Base-by-base conservation (phyloP, 2,888 invertebrate genomes). In the Chymomyza fuscimana region DNA sequence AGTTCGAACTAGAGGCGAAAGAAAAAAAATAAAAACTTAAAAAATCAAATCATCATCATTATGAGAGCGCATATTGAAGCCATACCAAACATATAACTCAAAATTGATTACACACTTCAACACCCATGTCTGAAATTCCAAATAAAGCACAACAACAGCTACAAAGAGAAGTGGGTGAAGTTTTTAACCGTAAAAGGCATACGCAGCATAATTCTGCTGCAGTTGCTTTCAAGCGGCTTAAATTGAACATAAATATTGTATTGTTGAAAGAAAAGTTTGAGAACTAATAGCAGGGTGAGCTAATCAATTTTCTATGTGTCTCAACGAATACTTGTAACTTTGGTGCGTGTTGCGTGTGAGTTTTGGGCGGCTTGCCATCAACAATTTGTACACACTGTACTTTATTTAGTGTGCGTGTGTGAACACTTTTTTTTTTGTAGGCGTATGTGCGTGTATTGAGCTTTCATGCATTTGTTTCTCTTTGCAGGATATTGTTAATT, bases 401-500 rank as follows among this genome's bases (percentile, higher is more conserved):
- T 15, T 16, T 7, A 59, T 62, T 70, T 59, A 16, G 61, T 7
- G 5, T 19, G 61, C 29, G 7, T 46, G 12, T 63, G 9, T 63
- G 32, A n/a, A n/a, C 15, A n/a, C 16, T 46, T 61, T 32, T 32
- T 32, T 4, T 32, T 32, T 32, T 5, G 60, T 59, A 66, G 70
- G 69, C 69, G 68, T 32, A 32, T 73, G 76, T 76, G 65, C 65
- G 79, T 69, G 65, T 74, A 81, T 83, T 86, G 81, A 86, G 73
- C 80, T 83, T 83, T 51, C 50, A 25, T 46, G 73, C 69, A 73
- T 73, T 73, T 74, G 76, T 81, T 81, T 70, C 51, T 46, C 69
- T 19, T 29, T 36, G 51, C 65, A 73, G 86, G 82, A 86, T 81
- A 72, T 86, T 83, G 83, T 86, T 78, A 83, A 77, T 81, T 74